Evolutionary conservation across 2,797 vertebrate genomes (phyloP).

Genomic region (Tauraco hartlaubi): DNA sequence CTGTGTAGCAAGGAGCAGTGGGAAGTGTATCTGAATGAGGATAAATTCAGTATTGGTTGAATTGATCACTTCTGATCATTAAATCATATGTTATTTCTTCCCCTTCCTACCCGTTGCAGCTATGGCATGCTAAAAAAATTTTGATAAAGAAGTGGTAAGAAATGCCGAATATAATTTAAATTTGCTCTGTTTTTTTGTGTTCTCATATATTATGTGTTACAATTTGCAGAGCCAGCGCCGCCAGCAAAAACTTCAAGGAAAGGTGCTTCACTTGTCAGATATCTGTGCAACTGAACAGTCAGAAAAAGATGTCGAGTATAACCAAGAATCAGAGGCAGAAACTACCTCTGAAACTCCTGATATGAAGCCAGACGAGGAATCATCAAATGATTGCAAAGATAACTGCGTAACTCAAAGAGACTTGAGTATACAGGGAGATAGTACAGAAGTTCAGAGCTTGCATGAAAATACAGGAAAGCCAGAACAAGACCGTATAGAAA

Average conservation of each 20-base stretch:
- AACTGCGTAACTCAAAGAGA: slow-evolving; percentile 33
- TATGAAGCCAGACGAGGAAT: slow-evolving; percentile 53
- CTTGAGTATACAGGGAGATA: slow-evolving; percentile 18
- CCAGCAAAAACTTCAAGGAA: slow-evolving; percentile 89
- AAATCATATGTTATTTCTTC: neutral
- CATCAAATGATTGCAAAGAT: slow-evolving; percentile 21
- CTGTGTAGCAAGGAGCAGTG: neutral
- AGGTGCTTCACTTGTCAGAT: slow-evolving; percentile 75
- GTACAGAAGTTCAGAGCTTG: neutral
- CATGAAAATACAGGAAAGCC: slow-evolving; percentile 1
- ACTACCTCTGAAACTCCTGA: slow-evolving; percentile 22
- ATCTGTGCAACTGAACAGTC: slow-evolving; percentile 65
- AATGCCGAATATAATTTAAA: neutral
- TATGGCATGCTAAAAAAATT: neutral
- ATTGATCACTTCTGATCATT: neutral
- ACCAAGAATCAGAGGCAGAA: slow-evolving; percentile 48
- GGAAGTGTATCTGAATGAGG: neutral
- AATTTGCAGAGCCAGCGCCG: slow-evolving; percentile 87
- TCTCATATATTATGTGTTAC: neutral
- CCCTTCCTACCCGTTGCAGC: neutral
- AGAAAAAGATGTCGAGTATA: neutral
- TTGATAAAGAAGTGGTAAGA: neutral
- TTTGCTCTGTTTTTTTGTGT: neutral
- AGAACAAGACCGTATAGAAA: slow-evolving; percentile 30
- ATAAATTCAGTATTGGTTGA: neutral